Evolutionary conservation across 2,113 vertebrate species (phyloP).

Genomic region (Morone saxatilis): DNA sequence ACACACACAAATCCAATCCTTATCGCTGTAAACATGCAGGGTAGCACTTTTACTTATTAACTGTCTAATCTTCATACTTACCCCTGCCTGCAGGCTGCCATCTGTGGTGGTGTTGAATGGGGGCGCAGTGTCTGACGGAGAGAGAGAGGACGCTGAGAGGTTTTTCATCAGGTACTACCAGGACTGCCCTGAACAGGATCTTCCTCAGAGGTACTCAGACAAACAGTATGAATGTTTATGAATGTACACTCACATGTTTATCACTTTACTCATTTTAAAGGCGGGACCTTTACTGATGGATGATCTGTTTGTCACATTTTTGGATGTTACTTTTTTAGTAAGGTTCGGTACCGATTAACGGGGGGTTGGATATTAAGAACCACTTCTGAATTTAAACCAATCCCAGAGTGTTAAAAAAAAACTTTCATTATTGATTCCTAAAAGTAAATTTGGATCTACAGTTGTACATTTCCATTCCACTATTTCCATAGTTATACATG

Average conservation of each 20-base stretch:
- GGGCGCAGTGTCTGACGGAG: constrained; percentile 88
- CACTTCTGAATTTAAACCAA: not conserved
- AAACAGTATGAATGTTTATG: not conserved
- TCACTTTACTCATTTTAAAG: not conserved
- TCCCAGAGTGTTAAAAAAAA: not conserved
- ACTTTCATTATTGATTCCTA: not conserved
- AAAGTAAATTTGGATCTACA: not conserved
- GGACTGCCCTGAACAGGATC: constrained; percentile 89
- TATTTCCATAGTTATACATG: not conserved
- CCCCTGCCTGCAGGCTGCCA: constrained; percentile 87
- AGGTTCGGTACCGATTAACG: not conserved
- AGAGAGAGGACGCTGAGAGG: constrained; percentile 95
- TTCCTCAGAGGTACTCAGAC: constrained; percentile 88
- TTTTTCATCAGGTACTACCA: constrained; percentile 96
- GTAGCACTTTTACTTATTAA: not conserved
- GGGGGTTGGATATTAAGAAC: not conserved
- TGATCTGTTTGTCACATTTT: not conserved
- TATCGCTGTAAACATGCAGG: not conserved
- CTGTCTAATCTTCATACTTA: not conserved
- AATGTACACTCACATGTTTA: not conserved
- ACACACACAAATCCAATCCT: not conserved
- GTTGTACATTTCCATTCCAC: not conserved
- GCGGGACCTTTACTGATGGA: not conserved
- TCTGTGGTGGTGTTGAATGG: constrained; percentile 92
- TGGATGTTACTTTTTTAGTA: not conserved